phyloP scores from a whole-genome alignment of 2,113 vertebrate genomes.

The Corapipo altera region DNA sequence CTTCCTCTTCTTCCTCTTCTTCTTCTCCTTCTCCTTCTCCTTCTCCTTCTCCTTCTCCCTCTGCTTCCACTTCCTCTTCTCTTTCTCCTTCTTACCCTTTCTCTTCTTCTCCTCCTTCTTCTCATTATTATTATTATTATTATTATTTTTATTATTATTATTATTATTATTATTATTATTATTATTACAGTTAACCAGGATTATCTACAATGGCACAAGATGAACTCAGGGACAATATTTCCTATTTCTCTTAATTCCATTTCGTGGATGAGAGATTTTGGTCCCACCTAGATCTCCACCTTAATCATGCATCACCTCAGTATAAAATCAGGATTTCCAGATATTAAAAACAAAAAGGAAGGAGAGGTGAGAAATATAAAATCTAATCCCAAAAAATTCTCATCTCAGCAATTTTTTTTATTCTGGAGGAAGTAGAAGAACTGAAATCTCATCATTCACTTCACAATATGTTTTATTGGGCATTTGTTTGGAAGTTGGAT shows the following conservation, averaged over 20 bases:
- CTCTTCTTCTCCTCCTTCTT: no score
- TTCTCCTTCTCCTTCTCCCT: no score
- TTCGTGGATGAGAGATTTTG: background rate
- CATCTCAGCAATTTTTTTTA: background rate
- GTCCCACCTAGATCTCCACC: no score
- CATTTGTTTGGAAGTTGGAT: background rate
- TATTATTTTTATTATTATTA: no score
- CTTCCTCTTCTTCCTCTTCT: no score
- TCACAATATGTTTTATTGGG: accelerated
- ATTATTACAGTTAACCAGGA: no score
- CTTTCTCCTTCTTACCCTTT: no score
- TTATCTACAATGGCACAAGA: background rate
- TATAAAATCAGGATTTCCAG: background rate
- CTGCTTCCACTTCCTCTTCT: no score
- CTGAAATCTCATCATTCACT: background rate
- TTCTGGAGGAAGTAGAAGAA: background rate
- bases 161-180: background rate
- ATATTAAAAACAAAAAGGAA: background rate
- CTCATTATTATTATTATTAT: no score
- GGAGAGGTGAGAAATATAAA: background rate
- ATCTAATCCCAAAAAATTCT: background rate
- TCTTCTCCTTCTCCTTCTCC: no score
- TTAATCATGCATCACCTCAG: background rate
- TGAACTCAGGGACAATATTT: background rate
- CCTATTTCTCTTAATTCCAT: background rate